Evolutionary conservation across 2,113 vertebrate genomes (phyloP).

Genomic region (Indicator maculatus): DNA sequence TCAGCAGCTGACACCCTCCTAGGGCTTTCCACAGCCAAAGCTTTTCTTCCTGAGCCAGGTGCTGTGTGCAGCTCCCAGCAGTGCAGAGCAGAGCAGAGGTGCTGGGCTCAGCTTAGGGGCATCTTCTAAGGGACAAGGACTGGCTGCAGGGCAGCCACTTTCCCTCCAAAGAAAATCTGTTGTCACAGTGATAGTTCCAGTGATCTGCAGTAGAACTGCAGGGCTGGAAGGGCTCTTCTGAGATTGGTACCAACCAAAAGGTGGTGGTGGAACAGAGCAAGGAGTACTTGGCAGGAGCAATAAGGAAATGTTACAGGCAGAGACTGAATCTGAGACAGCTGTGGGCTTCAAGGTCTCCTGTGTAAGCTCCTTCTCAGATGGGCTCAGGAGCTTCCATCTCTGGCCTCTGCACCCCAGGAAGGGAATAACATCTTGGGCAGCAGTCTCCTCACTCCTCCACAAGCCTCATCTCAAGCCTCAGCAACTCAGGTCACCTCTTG

Average conservation of each 20-base stretch:
- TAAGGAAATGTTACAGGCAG: not conserved
- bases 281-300: not conserved
- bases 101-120: not conserved
- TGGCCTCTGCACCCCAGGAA: not conserved
- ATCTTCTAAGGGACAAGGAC: not conserved
- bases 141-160: not conserved
- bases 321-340: not conserved
- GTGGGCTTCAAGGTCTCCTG: not conserved
- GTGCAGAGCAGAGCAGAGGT: not conserved
- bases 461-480: not conserved
- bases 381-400: not conserved
- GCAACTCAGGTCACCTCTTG: not conserved
- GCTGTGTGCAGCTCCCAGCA: not conserved
- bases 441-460: not conserved
- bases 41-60: not conserved
- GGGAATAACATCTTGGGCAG: rapidly evolving
- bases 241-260: not conserved
- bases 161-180: not conserved
- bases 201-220: not conserved
- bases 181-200: not conserved
- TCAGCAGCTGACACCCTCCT: not conserved
- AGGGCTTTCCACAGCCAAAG: not conserved
- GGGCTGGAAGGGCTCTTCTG: not conserved
- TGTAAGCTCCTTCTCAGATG: not conserved
- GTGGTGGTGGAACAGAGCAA: not conserved